phyloP scores from a whole-genome alignment of 2,888 invertebrate species.

The Diogma glabrata region DNA sequence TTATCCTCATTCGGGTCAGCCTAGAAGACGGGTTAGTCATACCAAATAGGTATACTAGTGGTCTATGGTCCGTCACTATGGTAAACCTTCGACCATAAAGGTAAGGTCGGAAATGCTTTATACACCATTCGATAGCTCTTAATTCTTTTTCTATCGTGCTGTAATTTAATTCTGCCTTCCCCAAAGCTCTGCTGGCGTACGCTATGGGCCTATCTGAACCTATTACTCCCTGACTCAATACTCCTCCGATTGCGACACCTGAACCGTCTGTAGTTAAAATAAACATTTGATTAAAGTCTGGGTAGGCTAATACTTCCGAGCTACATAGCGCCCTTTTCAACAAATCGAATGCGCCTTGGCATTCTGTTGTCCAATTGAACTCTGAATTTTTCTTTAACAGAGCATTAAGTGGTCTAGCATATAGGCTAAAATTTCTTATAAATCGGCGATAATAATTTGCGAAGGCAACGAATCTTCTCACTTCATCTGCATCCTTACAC shows the following conservation, averaged over 20 bases:
- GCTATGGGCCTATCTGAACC: neutral
- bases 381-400: neutral
- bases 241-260: neutral
- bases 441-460: neutral
- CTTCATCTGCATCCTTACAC: neutral
- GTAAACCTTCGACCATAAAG: neutral
- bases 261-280: neutral
- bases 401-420: neutral
- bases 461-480: neutral
- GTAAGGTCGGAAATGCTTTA: neutral
- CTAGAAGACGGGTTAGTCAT: no score
- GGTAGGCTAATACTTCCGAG: neutral
- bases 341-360: neutral
- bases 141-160: neutral
- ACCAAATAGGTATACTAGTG: neutral
- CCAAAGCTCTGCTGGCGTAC: neutral
- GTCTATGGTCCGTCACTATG: neutral
- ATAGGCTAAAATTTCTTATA: neutral
- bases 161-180: neutral
- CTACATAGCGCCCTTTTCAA: neutral
- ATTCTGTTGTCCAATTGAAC: neutral
- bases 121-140: neutral
- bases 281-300: neutral
- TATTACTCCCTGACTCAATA: neutral
- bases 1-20: no score